Percentiles rank a stretch among this genome's conserved stretches.
Evolutionary conservation across 2,113 vertebrate genomes (phyloP).

Genomic region (Varanus salvator): DNA sequence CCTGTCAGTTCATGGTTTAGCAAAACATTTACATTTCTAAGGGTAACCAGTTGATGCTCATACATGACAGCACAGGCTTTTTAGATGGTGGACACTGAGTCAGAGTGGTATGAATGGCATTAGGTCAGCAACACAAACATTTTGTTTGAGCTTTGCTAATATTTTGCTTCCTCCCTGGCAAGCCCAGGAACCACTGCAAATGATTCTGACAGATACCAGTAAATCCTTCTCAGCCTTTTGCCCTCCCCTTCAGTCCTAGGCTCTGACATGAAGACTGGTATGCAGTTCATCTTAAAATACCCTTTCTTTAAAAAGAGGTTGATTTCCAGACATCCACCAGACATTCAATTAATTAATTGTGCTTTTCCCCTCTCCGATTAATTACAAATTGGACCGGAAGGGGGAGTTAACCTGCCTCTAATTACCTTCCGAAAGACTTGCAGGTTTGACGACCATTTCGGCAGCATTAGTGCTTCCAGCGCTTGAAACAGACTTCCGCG

Average conservation of each 20-base stretch:
- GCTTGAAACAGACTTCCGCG: constrained; percentile 38
- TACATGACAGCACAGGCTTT: no score
- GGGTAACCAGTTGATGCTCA: no score
- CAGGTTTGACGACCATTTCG: background rate
- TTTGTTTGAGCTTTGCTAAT: no score
- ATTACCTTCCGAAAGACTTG: constrained; percentile 4
- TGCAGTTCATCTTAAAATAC: background rate
- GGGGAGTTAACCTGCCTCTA: constrained; percentile 7
- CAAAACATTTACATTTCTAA: no score
- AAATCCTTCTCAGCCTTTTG: no score
- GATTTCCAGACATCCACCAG: background rate
- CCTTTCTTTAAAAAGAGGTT: background rate
- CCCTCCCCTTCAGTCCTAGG: no score
- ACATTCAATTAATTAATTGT: background rate
- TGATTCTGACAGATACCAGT: background rate
- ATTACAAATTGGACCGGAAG: background rate
- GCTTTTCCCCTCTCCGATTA: background rate
- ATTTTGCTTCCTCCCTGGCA: no score
- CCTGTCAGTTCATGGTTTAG: no score
- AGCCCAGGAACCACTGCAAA: background rate
- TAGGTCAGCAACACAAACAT: no score
- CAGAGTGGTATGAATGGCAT: no score
- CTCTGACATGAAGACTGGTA: no score
- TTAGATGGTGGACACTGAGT: no score
- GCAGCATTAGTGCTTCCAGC: background rate